Evolutionary conservation across 2,888 invertebrate species (phyloP), one percentile per base, ranked within the genome.

Genomic region (Pterostichus niger): DNA sequence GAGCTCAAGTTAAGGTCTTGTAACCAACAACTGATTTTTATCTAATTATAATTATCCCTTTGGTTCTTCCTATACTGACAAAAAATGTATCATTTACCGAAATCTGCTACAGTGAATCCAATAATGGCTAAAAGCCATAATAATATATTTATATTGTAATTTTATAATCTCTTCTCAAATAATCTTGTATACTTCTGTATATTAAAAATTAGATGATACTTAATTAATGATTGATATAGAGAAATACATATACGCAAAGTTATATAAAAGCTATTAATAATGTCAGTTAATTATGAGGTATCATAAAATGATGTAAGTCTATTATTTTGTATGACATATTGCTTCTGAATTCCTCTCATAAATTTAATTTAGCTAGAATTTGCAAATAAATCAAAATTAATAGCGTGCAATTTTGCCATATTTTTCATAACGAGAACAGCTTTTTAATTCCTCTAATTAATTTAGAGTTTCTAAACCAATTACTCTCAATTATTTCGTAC

Each of bases 361-460:
- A 11, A 52, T 9, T 52, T 5, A n/a, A 6, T n/a, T 13, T 52
- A 10, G 2, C 13, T n/a, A 13, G n/a, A 13, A 13, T 52, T 52
- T 52, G 52, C 52, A 13, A 52, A 52, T 40, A 40, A 40, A 40
- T 40, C 40, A 40, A 40, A 40, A 9, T 52, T 52, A 52, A 52
- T 13, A 52, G 5, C 52, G 5, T 52, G 13, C 52, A 52, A 52
- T 52, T 52, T 52, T 52, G 52, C 10, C 0, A 6, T 40, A 24
- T 24, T 24, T 24, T 40, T 9, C 40, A 40, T 40, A 6, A 40
- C 6, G 5, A 6, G 35, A 40, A 40, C 6, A 40, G 40, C 6
- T 40, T 40, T 40, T 40, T 40, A 40, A 40, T 40, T 3, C 0
- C 40, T 40, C 40, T 9, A 2, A 40, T 40, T 9, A 6, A 40